phyloP scores from a whole-genome alignment of 2,888 invertebrate genomes.

The Brachycybe producta region DNA sequence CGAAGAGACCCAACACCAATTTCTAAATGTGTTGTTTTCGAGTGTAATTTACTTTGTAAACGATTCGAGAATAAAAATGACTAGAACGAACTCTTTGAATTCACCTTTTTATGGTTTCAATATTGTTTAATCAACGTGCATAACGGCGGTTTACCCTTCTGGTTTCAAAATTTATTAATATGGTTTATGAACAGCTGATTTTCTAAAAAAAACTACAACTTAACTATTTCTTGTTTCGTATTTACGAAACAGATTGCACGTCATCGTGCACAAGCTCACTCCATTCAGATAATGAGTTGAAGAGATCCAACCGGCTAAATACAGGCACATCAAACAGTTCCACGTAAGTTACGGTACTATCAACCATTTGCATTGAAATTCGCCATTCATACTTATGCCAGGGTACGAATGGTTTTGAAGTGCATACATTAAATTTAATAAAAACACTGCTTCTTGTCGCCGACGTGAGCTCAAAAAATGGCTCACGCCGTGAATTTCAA shows the following conservation, averaged over 20 bases:
- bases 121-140: not conserved
- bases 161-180: too few species aligned
- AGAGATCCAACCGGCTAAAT: conserved; percentile 72
- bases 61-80: too few species aligned
- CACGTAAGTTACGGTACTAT: conserved; percentile 46
- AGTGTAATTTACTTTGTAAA: too few species aligned
- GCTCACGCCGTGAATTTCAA: conserved; percentile 2
- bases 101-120: not conserved
- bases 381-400: not conserved
- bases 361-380: not conserved
- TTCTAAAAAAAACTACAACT: not conserved
- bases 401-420: not conserved
- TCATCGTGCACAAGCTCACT: conserved; percentile 93
- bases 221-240: not conserved
- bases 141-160: not conserved
- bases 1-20: conserved; percentile 34
- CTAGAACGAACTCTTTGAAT: too few species aligned
- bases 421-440: not conserved
- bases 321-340: conserved; percentile 94
- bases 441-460: conserved; percentile 7
- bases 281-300: conserved; percentile 96
- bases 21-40: conserved; percentile 21
- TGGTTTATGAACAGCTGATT: too few species aligned
- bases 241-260: conserved; percentile 57
- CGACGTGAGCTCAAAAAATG: not conserved